These are phyloP conservation scores for Taenioides sp. DNA, from an alignment of 2,797 vertebrate species.

Conservation along the genomic window DNA sequence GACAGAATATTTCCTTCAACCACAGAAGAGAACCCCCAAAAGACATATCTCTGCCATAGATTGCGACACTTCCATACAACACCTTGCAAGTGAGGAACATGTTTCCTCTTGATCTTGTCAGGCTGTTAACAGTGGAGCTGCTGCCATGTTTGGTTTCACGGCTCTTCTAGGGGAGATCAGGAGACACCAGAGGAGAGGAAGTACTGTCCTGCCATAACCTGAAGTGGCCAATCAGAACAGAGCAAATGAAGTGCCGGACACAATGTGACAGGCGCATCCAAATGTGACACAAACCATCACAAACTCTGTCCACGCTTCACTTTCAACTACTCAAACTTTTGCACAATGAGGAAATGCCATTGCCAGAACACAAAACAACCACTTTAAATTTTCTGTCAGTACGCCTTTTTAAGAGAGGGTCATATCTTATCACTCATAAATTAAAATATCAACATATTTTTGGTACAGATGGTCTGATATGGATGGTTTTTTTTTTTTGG, in stretches of 20 bases:
- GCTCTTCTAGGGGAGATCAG: slow-evolving; percentile 3
- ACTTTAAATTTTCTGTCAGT: not conserved
- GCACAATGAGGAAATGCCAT: not conserved
- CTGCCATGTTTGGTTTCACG: slow-evolving; percentile 8
- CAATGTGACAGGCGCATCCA: slow-evolving; percentile 8
- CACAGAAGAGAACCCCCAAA: not conserved
- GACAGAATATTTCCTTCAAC: not conserved
- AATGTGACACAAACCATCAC: slow-evolving; percentile 16
- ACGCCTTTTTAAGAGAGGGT: no score
- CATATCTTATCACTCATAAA: no score
- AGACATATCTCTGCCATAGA: not conserved
- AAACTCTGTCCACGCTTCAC: slow-evolving; percentile 18
- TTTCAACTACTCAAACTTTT: not conserved
- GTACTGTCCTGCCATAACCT: slow-evolving; percentile 13
- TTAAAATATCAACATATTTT: no score
- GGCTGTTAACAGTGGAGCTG: not conserved
- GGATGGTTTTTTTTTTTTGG: no score
- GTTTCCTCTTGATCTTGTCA: not conserved
- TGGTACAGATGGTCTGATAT: no score
- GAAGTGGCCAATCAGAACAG: slow-evolving; percentile 18
- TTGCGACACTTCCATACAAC: not conserved
- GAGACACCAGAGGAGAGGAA: slow-evolving; percentile 19
- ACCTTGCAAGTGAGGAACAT: not conserved
- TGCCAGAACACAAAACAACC: not conserved
- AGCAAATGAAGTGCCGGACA: slow-evolving; percentile 8